Evolutionary conservation across 2,113 vertebrate species (phyloP).

Genomic region (Numenius arquata): DNA sequence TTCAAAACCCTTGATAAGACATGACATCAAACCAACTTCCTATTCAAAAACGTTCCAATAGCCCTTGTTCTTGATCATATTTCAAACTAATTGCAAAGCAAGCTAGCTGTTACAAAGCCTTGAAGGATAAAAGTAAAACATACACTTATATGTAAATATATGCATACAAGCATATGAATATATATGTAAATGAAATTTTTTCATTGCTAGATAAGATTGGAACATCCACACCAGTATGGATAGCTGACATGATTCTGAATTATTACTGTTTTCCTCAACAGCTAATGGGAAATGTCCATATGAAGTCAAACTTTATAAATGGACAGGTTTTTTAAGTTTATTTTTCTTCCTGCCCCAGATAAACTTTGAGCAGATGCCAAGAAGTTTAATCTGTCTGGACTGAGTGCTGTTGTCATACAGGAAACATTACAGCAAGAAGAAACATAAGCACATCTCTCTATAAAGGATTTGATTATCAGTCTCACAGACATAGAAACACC

Average conservation of each 20-base stretch:
- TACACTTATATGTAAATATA: neutral
- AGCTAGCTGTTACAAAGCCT: neutral
- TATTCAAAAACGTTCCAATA: conserved; percentile 8
- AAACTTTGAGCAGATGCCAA: neutral
- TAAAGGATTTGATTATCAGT: neutral
- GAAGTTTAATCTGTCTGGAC: neutral
- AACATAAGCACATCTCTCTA: neutral
- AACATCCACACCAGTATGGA: neutral
- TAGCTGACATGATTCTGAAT: neutral
- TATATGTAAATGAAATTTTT: neutral
- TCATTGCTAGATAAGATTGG: neutral
- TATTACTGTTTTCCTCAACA: neutral
- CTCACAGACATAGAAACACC: neutral
- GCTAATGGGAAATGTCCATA: neutral
- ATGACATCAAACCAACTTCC: neutral
- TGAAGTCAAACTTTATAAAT: neutral
- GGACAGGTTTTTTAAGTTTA: neutral
- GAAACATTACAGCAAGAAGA: neutral
- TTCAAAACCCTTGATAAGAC: conserved; percentile 11
- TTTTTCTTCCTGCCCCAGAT: neutral
- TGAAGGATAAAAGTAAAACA: neutral
- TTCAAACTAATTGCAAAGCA: conserved; percentile 26
- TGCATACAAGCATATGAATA: neutral
- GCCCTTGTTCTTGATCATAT: neutral
- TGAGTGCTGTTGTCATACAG: neutral